phyloP scores from a whole-genome alignment of 2,888 invertebrate genomes.

The Rotaria magnacalcarata region DNA sequence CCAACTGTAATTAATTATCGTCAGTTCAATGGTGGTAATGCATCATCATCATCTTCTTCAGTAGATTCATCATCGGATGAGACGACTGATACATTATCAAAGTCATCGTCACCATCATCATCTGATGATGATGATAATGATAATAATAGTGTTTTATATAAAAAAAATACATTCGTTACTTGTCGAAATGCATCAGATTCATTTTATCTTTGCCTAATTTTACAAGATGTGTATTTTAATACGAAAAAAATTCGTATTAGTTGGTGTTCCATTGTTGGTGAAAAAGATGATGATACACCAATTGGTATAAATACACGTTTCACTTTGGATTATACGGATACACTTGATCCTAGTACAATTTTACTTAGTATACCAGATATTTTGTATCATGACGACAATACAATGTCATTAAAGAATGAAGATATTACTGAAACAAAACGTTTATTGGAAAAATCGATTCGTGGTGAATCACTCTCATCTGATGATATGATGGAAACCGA shows the following conservation, averaged over 20 bases:
- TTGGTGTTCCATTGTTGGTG: slow-evolving; percentile 65
- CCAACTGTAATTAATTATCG: not conserved
- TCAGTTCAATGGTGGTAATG: not conserved
- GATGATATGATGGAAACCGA: slow-evolving; percentile 25
- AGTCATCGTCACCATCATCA: not conserved
- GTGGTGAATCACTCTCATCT: not conserved
- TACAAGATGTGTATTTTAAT: slow-evolving; percentile 81
- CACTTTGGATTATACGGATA: slow-evolving; percentile 54
- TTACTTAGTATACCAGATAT: slow-evolving; percentile 63
- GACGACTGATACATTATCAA: not conserved
- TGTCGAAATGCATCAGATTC: slow-evolving; percentile 49
- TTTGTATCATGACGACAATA: not conserved
- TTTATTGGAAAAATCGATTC: slow-evolving; percentile 13
- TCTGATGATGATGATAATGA: not conserved
- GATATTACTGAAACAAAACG: slow-evolving; percentile 25
- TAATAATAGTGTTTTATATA: not conserved
- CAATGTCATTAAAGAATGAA: not conserved
- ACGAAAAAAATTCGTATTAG: slow-evolving; percentile 75
- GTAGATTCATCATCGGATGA: no score
- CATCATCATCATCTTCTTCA: not conserved
- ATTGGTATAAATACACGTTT: slow-evolving; percentile 72
- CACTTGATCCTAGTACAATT: slow-evolving; percentile 78
- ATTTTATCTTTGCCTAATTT: slow-evolving; percentile 73
- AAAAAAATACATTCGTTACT: not conserved
- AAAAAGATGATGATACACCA: slow-evolving; percentile 62